Base-by-base conservation (phyloP, 1,140 invertebrate genomes). In the Macrobrachium nipponense region DNA sequence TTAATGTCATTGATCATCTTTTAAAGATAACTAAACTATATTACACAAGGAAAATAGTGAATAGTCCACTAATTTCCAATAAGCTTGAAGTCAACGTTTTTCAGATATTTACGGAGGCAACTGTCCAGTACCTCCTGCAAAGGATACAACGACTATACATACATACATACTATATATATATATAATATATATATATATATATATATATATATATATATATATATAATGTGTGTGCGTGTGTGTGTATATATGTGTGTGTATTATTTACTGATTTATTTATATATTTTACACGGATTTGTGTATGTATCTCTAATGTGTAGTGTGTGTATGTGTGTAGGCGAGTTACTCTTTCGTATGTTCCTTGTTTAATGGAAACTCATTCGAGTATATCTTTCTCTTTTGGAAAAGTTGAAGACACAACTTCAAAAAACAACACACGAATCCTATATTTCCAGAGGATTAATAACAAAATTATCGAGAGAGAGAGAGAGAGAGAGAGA, bases 401-500 rank as follows among this genome's bases (percentile, higher is more conserved):
- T 36, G 27, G 27, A 36, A 36, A 36, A 36, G 4, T 36, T 36
- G 27, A 36, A 4, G 27, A 36, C 27, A 36, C 27, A 36, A 36
- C 27, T 36, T 36, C 27, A 36, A 36, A 36, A 36, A 36, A 36
- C 27, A 36, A 66, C 17, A 66, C 17, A 66, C 64, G 23, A 8
- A 66, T 66, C 18, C 3, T 17, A 66, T 66, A 0, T 66, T 20
- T 14, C 18, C 7, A 66, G 23, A 66, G 64, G 12, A 5, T 7
- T 5, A 66, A 5, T 7, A 10, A 66, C 5, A 66, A 10, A 66
- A 5, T 7, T 5, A 66, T 2, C 5, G 64, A 66, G 18, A 66
- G 64, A 66, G 64, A 66, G 64, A 66, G 64, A 66, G 64, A 66
- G 64, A 66, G 64, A 66, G 64, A 66, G 64, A 66, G 64, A 66